Evolutionary conservation across 2,113 vertebrate species (phyloP), one percentile per base, ranked within the genome.

Genomic region (Ardeotis arabs): DNA sequence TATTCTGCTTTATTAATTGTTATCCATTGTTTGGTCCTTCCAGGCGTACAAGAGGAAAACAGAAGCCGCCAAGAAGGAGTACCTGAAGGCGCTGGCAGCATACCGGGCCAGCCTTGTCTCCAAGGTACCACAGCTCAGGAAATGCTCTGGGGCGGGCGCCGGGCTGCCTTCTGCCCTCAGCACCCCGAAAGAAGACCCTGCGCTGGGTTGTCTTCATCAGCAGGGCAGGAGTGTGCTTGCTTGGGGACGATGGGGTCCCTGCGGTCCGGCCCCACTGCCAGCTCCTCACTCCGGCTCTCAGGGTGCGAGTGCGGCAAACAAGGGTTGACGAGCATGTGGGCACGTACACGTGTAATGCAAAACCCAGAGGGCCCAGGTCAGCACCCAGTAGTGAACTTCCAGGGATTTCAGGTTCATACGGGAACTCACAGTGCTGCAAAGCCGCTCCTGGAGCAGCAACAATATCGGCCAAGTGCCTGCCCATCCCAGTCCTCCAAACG

Each of bases 1-100:
- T 67, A 2, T 35, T 83, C 50, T 50, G 10, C 66, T 92, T 53
- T 31, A 4, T 24, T 96, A 72, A 96, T 84, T 53, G 16, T 81
- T 85, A 10, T 73, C 87, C 37, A 22, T 59, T 74, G 4, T 80
- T 97, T 96, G 95, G 21, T 72, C 97, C 95, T 98, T 98, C 60
- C 98, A 99, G 99, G 99, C 98, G 35, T 99, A 99, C 98, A 99
- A 99, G 98, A 99, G 99, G 98, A 99, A 99, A 99, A 99, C 99
- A 20, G 99, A 99, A 98, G 99, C 99, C 3, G 99, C 99, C 6
- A 99, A 99, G 98, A 99, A 99, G 98, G 99, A 99, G 92, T 99
- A 99, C 97, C 98, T 99, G 98, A 99, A 99, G 98, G 99, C 99
- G 87, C 98, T 99, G 97, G 99, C 99, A 14, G 99, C 99, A 15